Evolutionary conservation across 2,113 vertebrate genomes (phyloP).

Genomic region (Ondatra zibethicus): DNA sequence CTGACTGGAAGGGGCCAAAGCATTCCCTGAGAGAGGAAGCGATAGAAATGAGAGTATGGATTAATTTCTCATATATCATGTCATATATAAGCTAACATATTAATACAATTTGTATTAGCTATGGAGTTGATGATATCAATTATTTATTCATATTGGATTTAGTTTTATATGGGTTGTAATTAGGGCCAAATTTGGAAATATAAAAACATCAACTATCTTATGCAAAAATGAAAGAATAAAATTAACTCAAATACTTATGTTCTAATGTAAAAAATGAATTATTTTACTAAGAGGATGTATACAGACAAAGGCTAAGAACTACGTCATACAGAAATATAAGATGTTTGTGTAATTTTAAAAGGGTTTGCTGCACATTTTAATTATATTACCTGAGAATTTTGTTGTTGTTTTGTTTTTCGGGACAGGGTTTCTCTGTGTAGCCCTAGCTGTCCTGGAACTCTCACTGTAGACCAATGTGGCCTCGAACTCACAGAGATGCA

Average conservation of each 20-base stretch:
- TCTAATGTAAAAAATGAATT: slow-evolving; percentile 62
- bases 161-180: not conserved
- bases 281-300: slow-evolving; percentile 49
- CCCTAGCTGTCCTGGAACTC: too few relatives aligned
- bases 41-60: not conserved
- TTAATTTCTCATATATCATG: not conserved
- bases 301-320: slow-evolving; percentile 56
- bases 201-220: slow-evolving; percentile 43
- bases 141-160: slow-evolving; percentile 43
- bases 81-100: slow-evolving; percentile 7
- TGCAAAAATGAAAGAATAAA: slow-evolving; percentile 44
- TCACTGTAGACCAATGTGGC: too few relatives aligned
- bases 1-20: not conserved
- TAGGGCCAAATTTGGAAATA: slow-evolving; percentile 55
- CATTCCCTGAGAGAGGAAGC: not conserved
- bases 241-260: slow-evolving; percentile 58
- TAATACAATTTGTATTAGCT: not conserved
- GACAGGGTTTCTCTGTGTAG: too few relatives aligned
- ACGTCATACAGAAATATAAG: slow-evolving; percentile 57
- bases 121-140: not conserved
- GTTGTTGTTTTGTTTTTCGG: too few relatives aligned
- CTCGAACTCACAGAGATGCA: too few relatives aligned
- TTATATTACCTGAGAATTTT: slow-evolving; percentile 55
- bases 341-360: slow-evolving; percentile 65
- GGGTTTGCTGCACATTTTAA: slow-evolving; percentile 49